phyloP scores from a whole-genome alignment of 2,888 invertebrate species.

The Pandemis cinnamomeana region DNA sequence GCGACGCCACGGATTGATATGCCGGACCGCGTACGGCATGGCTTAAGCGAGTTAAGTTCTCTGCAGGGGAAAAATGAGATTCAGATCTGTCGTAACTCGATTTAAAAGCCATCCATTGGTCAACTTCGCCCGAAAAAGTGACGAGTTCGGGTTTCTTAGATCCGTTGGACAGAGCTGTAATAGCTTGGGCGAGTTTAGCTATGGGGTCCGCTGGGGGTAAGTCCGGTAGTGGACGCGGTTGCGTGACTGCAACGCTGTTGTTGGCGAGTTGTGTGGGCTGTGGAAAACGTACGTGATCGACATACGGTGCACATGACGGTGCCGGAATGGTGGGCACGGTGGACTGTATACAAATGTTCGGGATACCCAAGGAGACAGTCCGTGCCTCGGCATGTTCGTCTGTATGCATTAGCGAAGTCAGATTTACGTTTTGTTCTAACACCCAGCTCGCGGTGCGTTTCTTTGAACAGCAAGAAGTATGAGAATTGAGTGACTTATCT shows the following conservation, averaged over 20 bases:
- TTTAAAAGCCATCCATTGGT: neutral
- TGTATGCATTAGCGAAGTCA: neutral
- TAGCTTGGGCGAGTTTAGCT: neutral
- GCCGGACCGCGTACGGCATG: neutral
- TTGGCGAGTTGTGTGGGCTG: neutral
- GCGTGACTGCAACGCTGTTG: neutral
- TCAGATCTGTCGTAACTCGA: neutral
- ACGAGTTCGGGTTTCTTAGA: neutral
- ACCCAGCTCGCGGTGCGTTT: neutral
- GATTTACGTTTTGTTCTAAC: neutral
- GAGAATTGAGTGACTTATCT: neutral
- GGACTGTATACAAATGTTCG: neutral
- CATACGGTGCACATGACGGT: neutral
- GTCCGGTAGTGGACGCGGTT: neutral
- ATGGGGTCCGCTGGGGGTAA: neutral
- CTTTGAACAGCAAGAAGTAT: neutral
- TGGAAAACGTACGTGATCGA: neutral
- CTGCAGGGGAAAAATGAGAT: neutral
- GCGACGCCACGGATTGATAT: neutral
- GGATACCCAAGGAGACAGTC: constrained; percentile 4
- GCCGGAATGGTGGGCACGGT: neutral
- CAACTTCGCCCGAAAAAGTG: neutral
- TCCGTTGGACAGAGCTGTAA: neutral
- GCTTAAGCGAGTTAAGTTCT: neutral
- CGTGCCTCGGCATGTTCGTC: neutral